Base-by-base conservation (phyloP, 2,888 invertebrate genomes). In the Eucera pruinosa region DNA sequence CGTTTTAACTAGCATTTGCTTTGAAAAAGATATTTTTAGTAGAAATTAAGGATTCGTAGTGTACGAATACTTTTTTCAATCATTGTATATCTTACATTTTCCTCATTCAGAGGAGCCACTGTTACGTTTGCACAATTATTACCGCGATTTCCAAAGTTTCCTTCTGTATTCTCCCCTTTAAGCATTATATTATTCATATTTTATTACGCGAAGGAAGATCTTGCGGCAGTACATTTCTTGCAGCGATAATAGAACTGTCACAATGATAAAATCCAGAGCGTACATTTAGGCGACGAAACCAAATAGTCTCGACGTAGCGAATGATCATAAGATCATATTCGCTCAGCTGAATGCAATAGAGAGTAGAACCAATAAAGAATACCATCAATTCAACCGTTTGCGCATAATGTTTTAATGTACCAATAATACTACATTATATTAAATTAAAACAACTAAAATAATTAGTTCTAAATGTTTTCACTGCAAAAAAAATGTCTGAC, bases 241-340 rank as follows among this genome's bases (percentile, higher is more conserved):
- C 30, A 23, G 47, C 47, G 54, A 70, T 70, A 70, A 70, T 67
- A 57, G 70, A 67, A 70, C 70, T 57, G 70, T 55, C 70, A 67
- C 39, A 55, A 41, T 67, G 67, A 67, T 70, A 48, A 67, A 67
- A 67, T 67, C 30, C 55, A 20, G n/a, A 39, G 27, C 15, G 55
- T 48, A 55, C 39, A 67, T 54, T 39, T 66, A 33, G 52, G 18
- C 55, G 30, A 48, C 25, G 50, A 43, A 36, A 52, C 39, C 27
- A 41, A 23, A 55, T 64, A 55, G 4, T 27, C 18, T 67, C 23
- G 23, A 39, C 18, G 30, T 11, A 9, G n/a, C 39, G 4, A 36
- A 36, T 36, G 20, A 5, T 15, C 55, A 2, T 23, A 47, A 11
- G 20, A 55, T 20, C 41, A 6, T 48, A 13, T 15, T 54, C 33